Evolutionary conservation across 2,888 invertebrate species (phyloP).

Genomic region (Tortricodes alternella): DNA sequence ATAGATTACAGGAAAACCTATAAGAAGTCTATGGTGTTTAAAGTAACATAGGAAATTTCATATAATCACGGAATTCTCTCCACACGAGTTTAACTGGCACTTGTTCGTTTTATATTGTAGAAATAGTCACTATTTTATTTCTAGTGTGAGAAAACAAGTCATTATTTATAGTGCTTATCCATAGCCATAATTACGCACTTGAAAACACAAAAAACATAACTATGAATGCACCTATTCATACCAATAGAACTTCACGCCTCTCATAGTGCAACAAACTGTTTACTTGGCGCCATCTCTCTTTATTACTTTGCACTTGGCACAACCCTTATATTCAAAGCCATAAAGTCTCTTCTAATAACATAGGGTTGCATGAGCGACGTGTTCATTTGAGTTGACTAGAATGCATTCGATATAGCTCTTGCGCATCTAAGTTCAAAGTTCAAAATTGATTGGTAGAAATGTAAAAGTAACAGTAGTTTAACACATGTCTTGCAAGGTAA

Average conservation of each 20-base stretch:
- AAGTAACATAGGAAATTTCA: too few species aligned
- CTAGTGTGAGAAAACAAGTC: too few species aligned
- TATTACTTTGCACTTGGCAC: background rate
- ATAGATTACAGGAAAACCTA: too few species aligned
- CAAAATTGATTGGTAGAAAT: background rate
- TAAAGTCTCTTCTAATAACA: background rate
- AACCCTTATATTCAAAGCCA: background rate
- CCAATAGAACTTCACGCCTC: constrained; percentile 26
- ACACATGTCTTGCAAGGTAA: constrained; percentile 33
- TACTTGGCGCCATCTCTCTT: constrained; percentile 11
- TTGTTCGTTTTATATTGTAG: too few species aligned
- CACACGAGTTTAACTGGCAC: too few species aligned
- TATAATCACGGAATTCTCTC: too few species aligned
- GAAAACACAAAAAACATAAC: background rate
- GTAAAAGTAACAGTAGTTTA: constrained; percentile 17
- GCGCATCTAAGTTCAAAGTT: background rate
- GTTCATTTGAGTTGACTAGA: background rate
- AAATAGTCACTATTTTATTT: too few species aligned
- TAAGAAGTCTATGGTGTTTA: too few species aligned
- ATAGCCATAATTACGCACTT: background rate
- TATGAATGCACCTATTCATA: constrained; percentile 25
- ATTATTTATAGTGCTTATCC: too few species aligned
- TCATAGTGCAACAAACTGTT: constrained; percentile 31
- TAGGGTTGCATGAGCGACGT: background rate
- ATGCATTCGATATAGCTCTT: background rate